These are phyloP conservation scores for Ornithorhynchus anatinus DNA, from an alignment of 2,113 vertebrate species.

Conservation along the genomic window DNA sequence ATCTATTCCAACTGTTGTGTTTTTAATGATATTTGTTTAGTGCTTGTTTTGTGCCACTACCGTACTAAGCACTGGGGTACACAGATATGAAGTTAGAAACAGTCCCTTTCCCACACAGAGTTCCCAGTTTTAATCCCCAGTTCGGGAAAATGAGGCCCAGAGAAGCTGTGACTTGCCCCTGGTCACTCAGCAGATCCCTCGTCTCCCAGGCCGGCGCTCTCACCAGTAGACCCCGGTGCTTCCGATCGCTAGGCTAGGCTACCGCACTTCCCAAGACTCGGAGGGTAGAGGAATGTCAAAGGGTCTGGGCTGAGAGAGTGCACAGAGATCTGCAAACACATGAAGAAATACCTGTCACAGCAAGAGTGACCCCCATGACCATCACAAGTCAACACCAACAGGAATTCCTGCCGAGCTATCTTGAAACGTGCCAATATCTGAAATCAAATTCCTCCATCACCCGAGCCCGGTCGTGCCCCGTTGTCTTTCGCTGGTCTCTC, in stretches of 20 bases:
- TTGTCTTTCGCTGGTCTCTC: neutral
- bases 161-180: neutral
- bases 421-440: neutral
- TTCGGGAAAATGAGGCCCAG: too few relatives aligned
- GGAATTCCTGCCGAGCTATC: neutral
- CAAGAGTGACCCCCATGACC: neutral
- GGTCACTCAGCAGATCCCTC: neutral
- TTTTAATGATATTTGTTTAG: too few relatives aligned
- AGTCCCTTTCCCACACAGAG: too few relatives aligned
- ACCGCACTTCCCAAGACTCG: neutral
- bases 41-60: too few relatives aligned
- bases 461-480: neutral
- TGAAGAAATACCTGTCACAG: neutral
- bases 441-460: neutral
- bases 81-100: too few relatives aligned
- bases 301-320: too few relatives aligned
- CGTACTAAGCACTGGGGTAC: too few relatives aligned
- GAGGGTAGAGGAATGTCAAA: too few relatives aligned
- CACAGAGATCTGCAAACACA: too few relatives aligned
- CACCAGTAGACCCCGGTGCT: neutral
- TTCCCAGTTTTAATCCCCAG: too few relatives aligned
- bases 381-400: neutral
- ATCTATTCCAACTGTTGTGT: too few relatives aligned
- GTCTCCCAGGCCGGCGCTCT: neutral
- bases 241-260: neutral